These are phyloP conservation scores for Pelodiscus sinensis DNA, from an alignment of 2,113 vertebrate species.

Conservation along the genomic window DNA sequence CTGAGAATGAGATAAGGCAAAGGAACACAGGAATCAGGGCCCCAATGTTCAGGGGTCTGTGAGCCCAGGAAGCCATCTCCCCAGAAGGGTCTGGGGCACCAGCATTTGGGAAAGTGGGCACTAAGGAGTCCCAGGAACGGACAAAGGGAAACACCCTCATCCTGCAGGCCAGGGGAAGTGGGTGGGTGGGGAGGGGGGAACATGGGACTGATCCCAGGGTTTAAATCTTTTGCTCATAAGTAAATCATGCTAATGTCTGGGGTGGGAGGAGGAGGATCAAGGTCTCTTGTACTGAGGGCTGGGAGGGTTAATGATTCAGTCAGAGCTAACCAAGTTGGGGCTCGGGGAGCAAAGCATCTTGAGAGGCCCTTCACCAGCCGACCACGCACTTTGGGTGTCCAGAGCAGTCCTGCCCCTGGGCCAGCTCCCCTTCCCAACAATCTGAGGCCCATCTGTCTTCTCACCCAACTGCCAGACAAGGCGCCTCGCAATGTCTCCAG, in stretches of 20 bases:
- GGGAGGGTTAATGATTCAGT: background rate
- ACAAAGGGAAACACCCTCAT: too few species aligned
- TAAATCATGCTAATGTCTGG: background rate
- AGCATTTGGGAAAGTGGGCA: background rate
- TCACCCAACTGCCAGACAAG: accelerated
- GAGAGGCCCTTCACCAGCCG: background rate
- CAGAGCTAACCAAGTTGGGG: background rate
- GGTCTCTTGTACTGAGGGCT: constrained; percentile 47
- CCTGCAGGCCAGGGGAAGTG: background rate
- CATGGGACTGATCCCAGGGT: background rate
- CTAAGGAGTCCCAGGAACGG: background rate
- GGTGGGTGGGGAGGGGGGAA: background rate
- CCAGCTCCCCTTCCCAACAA: background rate
- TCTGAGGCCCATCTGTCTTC: background rate
- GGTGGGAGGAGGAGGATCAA: background rate
- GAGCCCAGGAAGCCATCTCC: background rate
- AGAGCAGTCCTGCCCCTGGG: background rate
- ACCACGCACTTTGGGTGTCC: background rate
- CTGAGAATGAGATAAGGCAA: background rate
- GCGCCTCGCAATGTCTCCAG: background rate
- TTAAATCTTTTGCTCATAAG: accelerated
- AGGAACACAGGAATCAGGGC: background rate
- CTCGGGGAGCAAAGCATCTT: background rate
- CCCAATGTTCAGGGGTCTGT: background rate
- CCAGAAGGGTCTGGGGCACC: background rate